Conservation (phyloP, 2,888 invertebrate genomes). For the Sialis lutaria region DNA sequence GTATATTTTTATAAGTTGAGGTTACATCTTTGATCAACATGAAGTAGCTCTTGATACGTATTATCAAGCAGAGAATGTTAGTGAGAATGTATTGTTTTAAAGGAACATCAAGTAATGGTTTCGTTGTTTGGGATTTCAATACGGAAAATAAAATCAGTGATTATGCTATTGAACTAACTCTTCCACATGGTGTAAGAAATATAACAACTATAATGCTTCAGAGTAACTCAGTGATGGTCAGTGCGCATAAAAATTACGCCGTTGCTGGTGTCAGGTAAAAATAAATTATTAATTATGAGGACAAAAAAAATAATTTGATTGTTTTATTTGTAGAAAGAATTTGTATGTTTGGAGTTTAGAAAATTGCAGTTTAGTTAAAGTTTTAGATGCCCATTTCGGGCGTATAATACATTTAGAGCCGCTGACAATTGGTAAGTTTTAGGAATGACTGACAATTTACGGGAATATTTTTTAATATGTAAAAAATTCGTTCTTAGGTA, state of each 20-base stretch:
- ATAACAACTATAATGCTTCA: conserved; percentile 82
- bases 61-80: too few species aligned
- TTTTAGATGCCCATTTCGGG: conserved; percentile 92
- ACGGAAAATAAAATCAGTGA: conserved; percentile 25
- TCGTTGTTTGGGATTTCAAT: conserved; percentile 64
- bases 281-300: conserved; percentile 9
- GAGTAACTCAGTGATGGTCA: conserved; percentile 83
- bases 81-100: conserved; percentile 2
- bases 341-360: conserved; percentile 87
- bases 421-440: conserved; percentile 38
- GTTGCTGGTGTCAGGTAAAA: conserved; percentile 79
- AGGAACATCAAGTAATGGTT: conserved; percentile 67
- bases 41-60: too few species aligned
- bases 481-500: too few species aligned
- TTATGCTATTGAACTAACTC: conserved; percentile 45
- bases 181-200: conserved; percentile 80
- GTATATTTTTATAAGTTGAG: too few species aligned
- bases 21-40: too few species aligned
- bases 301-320: conserved; percentile 23
- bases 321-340: conserved; percentile 37
- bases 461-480: too few species aligned
- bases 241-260: conserved; percentile 77
- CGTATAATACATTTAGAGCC: conserved; percentile 84
- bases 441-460: too few species aligned
- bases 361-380: conserved; percentile 67